These are phyloP conservation scores for Loripinus fragilis DNA, from an alignment of 2,888 invertebrate species.

Conservation along the genomic window DNA sequence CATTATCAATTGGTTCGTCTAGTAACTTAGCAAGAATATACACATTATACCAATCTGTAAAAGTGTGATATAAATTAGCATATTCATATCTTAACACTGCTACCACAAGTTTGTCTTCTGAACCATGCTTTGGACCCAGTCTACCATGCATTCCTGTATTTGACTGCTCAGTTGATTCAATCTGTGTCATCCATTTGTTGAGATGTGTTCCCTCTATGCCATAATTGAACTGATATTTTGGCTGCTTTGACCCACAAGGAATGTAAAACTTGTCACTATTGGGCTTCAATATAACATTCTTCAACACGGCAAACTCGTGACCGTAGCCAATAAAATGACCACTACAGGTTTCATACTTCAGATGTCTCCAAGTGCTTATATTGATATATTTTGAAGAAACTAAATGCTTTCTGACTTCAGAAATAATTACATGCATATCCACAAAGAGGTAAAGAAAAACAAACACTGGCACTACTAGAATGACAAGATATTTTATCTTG, in stretches of 20 bases:
- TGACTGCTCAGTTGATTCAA: background rate
- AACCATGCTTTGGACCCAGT: background rate
- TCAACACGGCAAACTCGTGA: constrained; percentile 55
- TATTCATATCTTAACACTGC: constrained; percentile 78
- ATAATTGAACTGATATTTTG: constrained; percentile 43
- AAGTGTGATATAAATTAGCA: constrained; percentile 78
- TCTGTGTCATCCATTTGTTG: constrained; percentile 37
- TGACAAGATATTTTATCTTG: no score
- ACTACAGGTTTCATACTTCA: constrained; percentile 32
- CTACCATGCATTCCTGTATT: background rate
- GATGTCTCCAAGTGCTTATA: constrained; percentile 25
- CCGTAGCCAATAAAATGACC: constrained; percentile 57
- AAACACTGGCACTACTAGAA: no score
- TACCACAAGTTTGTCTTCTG: constrained; percentile 44
- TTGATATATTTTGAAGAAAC: constrained; percentile 16
- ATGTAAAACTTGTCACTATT: constrained; percentile 33
- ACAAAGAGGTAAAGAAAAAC: no score
- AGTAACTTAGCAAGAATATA: constrained; percentile 73
- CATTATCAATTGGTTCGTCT: constrained; percentile 58
- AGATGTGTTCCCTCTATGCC: constrained; percentile 55
- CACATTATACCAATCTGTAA: constrained; percentile 80
- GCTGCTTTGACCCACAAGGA: constrained; percentile 20
- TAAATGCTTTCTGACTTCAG: constrained; percentile 12
- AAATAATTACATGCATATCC: no score
- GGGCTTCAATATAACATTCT: constrained; percentile 51